phyloP scores from a whole-genome alignment of 1,140 invertebrate species.

The Nomia melanderi region DNA sequence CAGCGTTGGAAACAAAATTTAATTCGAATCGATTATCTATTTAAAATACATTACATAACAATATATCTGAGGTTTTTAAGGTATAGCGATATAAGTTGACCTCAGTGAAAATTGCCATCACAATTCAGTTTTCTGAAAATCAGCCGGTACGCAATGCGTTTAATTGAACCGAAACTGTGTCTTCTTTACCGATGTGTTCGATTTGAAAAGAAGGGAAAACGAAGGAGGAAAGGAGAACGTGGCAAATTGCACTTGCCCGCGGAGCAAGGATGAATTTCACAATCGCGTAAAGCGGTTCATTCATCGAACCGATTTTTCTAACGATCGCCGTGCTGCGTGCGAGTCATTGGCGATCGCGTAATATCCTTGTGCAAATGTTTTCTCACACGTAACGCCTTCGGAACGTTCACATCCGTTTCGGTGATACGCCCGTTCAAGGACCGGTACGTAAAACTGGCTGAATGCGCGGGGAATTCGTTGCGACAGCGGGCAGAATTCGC shows the following conservation, averaged over 20 bases:
- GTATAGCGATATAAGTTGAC: too few species aligned
- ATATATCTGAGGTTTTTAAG: too few species aligned
- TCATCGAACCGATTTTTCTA: conserved; percentile 11
- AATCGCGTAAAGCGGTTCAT: background rate
- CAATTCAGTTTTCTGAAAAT: too few species aligned
- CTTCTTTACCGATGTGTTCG: too few species aligned
- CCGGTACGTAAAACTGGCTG: background rate
- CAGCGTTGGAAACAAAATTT: too few species aligned
- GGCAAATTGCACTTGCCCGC: background rate
- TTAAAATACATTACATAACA: too few species aligned
- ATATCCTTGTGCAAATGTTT: conserved; percentile 40
- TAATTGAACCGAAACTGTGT: too few species aligned
- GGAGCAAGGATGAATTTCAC: background rate
- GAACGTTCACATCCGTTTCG: conserved; percentile 50
- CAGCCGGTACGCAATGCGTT: too few species aligned
- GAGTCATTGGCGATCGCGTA: conserved; percentile 23
- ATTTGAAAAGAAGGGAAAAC: too few species aligned
- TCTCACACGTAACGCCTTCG: conserved; percentile 18
- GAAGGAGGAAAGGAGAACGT: too few species aligned
- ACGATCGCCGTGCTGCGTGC: background rate
- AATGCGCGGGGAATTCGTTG: background rate
- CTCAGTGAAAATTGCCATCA: too few species aligned
- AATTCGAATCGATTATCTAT: too few species aligned
- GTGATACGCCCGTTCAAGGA: conserved; percentile 27
- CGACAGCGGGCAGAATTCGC: background rate